These are phyloP conservation scores for Leucoptera coffeella DNA, from an alignment of 2,888 invertebrate genomes.

Conservation along the genomic window DNA sequence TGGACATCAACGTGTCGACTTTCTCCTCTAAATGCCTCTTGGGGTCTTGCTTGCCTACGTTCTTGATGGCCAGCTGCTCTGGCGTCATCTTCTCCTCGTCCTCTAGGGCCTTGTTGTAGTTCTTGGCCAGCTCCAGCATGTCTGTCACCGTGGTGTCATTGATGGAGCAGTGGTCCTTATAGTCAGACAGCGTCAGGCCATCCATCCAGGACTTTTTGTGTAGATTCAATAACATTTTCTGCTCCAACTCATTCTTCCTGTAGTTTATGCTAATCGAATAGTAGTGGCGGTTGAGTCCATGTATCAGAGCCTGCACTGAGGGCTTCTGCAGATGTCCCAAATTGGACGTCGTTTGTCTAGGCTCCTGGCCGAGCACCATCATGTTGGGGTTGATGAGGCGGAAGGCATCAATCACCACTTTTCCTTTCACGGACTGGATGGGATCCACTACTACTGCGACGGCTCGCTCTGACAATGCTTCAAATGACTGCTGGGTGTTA, in stretches of 20 bases:
- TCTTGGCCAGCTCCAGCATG: constrained; percentile 95
- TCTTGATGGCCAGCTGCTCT: constrained; percentile 97
- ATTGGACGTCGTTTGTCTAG: constrained; percentile 97
- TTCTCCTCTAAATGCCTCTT: constrained; percentile 99
- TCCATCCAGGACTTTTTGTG: constrained; percentile 99
- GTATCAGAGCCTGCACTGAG: constrained; percentile 97
- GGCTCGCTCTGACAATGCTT: constrained; percentile 94
- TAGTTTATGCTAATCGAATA: constrained; percentile 99
- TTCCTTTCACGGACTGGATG: constrained; percentile 98
- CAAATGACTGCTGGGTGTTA: constrained; percentile 99
- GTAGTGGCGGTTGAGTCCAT: constrained; percentile 97
- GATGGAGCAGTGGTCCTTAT: constrained; percentile 85
- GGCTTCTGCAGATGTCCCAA: constrained; percentile 98
- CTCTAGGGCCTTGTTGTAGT: constrained; percentile 95
- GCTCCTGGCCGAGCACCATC: constrained; percentile 98
- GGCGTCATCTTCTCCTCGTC: constrained; percentile 99
- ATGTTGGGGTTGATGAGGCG: constrained; percentile 98
- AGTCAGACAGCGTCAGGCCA: constrained; percentile 84
- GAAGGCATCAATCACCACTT: constrained; percentile 99
- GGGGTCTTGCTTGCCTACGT: constrained; percentile 98
- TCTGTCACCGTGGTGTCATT: constrained; percentile 93
- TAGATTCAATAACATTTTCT: constrained; percentile 97
- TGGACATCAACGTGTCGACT: constrained; percentile 93
- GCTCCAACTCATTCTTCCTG: constrained; percentile 96
- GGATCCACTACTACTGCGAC: constrained; percentile 99